Percentiles rank a stretch among this genome's conserved stretches.
phyloP scores from a whole-genome alignment of 92 coral and sea anemone genomes.

The Epizoanthus ramosus region DNA sequence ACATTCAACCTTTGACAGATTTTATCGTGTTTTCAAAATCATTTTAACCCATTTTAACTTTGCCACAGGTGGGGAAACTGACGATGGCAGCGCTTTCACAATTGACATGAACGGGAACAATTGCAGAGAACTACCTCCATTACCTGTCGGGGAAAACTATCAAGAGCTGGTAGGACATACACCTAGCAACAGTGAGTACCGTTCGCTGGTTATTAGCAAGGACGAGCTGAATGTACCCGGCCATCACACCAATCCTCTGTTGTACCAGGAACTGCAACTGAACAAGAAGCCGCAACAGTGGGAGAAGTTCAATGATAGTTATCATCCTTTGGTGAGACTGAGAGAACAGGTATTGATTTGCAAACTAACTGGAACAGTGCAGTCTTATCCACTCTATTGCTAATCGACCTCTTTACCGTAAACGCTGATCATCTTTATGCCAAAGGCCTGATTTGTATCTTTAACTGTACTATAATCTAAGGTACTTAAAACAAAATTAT shows the following conservation, averaged over 20 bases:
- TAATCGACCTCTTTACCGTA: too few relatives aligned
- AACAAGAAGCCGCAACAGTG: background rate
- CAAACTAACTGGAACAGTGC: background rate
- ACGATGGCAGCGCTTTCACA: background rate
- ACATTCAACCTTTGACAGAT: too few relatives aligned
- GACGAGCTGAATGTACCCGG: background rate
- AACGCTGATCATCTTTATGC: too few relatives aligned
- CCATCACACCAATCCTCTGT: constrained; percentile 12
- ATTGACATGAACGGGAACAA: background rate
- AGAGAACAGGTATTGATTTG: background rate
- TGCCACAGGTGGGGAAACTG: background rate
- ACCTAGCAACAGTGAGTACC: background rate
- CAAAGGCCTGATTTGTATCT: too few relatives aligned
- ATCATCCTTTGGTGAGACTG: background rate
- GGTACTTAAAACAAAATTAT: too few relatives aligned
- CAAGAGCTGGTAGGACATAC: background rate
- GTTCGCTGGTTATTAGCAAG: background rate
- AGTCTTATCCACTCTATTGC: too few relatives aligned
- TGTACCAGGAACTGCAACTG: constrained; percentile 8
- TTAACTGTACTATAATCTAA: too few relatives aligned
- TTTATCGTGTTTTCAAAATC: too few relatives aligned
- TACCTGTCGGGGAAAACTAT: constrained; percentile 6
- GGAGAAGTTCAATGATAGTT: background rate
- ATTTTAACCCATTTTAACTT: too few relatives aligned
- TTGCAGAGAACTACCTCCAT: constrained; percentile 2